Conservation (phyloP, 2,888 invertebrate species). For the Altica lythri region DNA sequence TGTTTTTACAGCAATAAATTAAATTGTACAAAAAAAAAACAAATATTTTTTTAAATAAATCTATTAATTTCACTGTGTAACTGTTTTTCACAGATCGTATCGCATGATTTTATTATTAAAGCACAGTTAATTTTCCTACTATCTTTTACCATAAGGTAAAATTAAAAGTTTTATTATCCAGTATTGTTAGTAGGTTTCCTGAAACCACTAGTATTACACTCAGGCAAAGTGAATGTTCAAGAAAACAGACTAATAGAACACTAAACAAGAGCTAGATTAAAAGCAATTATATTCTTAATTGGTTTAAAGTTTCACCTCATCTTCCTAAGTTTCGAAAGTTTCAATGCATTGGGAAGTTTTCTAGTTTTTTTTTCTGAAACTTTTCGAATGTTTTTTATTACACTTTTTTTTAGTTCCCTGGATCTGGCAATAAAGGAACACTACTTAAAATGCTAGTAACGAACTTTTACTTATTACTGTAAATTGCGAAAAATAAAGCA, state of each 20-base stretch:
- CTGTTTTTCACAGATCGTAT: no score
- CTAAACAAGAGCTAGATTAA: slow-evolving; percentile 18
- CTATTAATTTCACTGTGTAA: no score
- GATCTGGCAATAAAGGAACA: slow-evolving; percentile 16
- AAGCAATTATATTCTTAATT: slow-evolving; percentile 25
- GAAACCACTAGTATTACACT: no score
- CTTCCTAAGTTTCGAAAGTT: slow-evolving; percentile 24
- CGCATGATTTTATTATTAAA: no score
- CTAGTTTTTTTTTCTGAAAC: not conserved
- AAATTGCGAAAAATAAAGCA: slow-evolving; percentile 9
- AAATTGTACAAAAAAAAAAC: no score
- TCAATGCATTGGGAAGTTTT: slow-evolving; percentile 17
- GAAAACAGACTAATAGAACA: slow-evolving; percentile 9
- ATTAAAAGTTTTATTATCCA: no score
- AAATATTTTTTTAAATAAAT: no score
- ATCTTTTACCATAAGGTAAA: no score
- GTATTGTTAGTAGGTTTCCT: no score
- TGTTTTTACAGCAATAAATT: no score
- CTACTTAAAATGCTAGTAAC: slow-evolving; percentile 22
- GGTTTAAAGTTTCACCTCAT: slow-evolving; percentile 27
- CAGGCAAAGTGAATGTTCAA: no score
- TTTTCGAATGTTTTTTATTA: slow-evolving; percentile 19
- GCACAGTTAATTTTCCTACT: no score
- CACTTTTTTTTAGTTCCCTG: slow-evolving; percentile 6
- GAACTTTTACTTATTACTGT: slow-evolving; percentile 17